phyloP scores from a whole-genome alignment of 2,797 vertebrate genomes.

The Malurus leucopterus region DNA sequence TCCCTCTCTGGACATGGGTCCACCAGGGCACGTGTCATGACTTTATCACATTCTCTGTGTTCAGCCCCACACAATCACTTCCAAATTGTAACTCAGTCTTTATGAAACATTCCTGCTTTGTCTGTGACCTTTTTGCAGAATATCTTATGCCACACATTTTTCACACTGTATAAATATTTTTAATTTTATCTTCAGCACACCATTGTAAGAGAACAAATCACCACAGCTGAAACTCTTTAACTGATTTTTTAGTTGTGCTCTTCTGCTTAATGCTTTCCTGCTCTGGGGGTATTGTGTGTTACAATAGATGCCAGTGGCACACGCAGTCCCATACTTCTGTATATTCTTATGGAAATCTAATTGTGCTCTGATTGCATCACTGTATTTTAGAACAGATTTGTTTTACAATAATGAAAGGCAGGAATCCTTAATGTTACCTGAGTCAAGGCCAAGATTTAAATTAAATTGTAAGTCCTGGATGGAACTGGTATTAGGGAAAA shows the following conservation, averaged over 20 bases:
- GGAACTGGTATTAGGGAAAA: background rate
- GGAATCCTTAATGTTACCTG: background rate
- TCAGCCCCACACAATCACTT: background rate
- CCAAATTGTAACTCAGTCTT: background rate
- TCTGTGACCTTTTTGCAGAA: background rate
- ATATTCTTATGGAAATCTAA: slow-evolving; percentile 9
- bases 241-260: background rate
- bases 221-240: background rate
- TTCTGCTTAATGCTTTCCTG: background rate
- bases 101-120: background rate
- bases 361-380: background rate
- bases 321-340: background rate
- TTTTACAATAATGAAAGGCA: slow-evolving; percentile 11
- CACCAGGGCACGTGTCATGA: background rate
- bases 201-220: background rate
- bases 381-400: slow-evolving; percentile 1
- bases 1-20: background rate
- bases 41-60: background rate
- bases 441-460: slow-evolving; percentile 28
- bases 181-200: background rate
- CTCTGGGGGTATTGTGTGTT: background rate
- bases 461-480: background rate
- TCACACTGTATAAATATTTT: background rate
- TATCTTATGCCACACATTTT: background rate
- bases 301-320: background rate